A percentile compares a stretch with the other conserved stretches of the same genome.
phyloP scores from a whole-genome alignment of 2,888 invertebrate genomes.

The Selenia dentaria region DNA sequence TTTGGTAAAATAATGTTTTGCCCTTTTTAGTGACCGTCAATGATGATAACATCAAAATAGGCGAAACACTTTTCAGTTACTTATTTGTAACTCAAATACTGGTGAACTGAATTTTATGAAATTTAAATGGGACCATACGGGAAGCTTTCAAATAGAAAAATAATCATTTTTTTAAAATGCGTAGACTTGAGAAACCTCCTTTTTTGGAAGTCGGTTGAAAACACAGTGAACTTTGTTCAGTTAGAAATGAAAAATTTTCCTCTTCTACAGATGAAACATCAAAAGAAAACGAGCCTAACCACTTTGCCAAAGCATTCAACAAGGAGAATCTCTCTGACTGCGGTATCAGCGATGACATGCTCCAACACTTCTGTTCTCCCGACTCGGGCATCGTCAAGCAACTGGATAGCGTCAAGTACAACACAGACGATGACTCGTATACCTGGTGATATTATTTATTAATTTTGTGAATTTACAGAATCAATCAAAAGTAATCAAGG shows the following conservation, averaged over 20 bases:
- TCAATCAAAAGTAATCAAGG: conserved; percentile 42
- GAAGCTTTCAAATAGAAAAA: too few species aligned
- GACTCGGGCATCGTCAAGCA: conserved; percentile 79
- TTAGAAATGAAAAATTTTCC: not conserved
- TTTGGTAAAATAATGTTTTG: too few species aligned
- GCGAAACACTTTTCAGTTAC: too few species aligned
- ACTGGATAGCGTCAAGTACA: conserved; percentile 88
- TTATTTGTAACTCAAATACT: too few species aligned
- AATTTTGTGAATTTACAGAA: conserved; percentile 31
- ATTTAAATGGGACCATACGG: too few species aligned
- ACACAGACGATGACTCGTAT: conserved; percentile 83
- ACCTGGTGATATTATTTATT: conserved; percentile 63
- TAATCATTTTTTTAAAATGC: too few species aligned
- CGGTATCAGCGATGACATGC: conserved; percentile 87
- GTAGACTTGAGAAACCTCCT: too few species aligned
- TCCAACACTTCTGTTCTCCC: conserved; percentile 87
- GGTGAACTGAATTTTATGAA: too few species aligned
- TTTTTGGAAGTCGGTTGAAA: too few species aligned
- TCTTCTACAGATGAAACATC: conserved; percentile 66
- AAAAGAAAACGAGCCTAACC: conserved; percentile 77
- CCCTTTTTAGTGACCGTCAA: too few species aligned
- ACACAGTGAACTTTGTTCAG: too few species aligned
- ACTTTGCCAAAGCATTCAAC: conserved; percentile 88
- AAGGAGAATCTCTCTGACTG: conserved; percentile 95
- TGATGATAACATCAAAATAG: too few species aligned